A percentile compares a stretch with the other conserved stretches of the same genome.
Evolutionary conservation across 2,888 invertebrate species (phyloP).

Genomic region (Epinotia ramella): DNA sequence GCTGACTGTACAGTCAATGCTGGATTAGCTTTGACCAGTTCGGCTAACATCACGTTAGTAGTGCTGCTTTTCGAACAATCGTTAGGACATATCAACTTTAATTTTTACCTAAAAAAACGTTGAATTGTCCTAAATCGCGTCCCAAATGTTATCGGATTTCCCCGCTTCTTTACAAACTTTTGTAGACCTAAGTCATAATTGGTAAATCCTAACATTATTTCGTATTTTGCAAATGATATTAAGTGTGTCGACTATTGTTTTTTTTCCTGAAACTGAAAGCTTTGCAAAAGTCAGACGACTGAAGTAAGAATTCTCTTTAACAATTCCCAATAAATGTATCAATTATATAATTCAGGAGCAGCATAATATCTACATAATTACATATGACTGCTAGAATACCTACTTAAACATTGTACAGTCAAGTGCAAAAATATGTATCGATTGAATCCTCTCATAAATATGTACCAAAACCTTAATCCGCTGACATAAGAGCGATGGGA

Average conservation of each 20-base stretch:
- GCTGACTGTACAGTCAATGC: too few relatives aligned
- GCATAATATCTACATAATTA: neutral
- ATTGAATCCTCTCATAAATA: too few relatives aligned
- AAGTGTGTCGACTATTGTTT: neutral
- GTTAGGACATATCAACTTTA: too few relatives aligned
- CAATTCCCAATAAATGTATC: neutral
- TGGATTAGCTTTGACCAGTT: too few relatives aligned
- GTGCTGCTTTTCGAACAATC: too few relatives aligned
- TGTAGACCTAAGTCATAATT: neutral
- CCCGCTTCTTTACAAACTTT: neutral
- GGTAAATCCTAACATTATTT: neutral
- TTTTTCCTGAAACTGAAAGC: neutral
- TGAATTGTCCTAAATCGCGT: too few relatives aligned
- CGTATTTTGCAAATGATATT: neutral
- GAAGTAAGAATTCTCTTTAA: neutral
- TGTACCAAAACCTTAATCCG: too few relatives aligned
- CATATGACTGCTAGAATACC: neutral
- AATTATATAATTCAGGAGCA: neutral
- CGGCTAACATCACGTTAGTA: too few relatives aligned
- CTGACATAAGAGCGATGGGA: too few relatives aligned
- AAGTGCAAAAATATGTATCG: too few relatives aligned
- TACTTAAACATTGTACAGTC: neutral
- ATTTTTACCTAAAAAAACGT: too few relatives aligned
- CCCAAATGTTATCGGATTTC: too few relatives aligned
- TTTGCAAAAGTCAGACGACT: neutral